Evolutionary conservation across 2,888 invertebrate genomes (phyloP).

Genomic region (Acleris emargana): DNA sequence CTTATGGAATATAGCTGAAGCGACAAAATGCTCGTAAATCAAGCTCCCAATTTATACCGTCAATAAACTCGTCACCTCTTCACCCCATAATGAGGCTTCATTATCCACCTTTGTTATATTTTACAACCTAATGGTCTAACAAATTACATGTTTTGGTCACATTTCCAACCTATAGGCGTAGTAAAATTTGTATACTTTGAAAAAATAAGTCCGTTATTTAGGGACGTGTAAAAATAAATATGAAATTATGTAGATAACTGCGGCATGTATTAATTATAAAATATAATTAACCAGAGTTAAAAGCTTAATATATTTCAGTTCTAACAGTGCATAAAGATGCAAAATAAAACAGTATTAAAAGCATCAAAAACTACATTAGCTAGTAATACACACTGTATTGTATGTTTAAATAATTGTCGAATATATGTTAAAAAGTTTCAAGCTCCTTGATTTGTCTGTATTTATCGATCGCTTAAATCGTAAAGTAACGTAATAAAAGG

Average conservation of each 20-base stretch:
- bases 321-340: no score
- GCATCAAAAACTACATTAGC: no score
- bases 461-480: slow-evolving; percentile 27
- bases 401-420: not conserved
- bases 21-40: slow-evolving; percentile 68
- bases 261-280: no score
- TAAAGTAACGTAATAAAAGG: slow-evolving; percentile 29
- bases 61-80: slow-evolving; percentile 69
- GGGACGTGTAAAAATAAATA: no score
- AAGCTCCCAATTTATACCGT: slow-evolving; percentile 62
- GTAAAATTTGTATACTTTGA: slow-evolving; percentile 13
- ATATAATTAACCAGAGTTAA: no score
- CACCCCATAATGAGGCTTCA: slow-evolving; percentile 63
- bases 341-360: no score
- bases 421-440: not conserved
- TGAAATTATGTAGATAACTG: no score
- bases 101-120: slow-evolving; percentile 57
- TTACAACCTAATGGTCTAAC: slow-evolving; percentile 49
- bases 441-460: slow-evolving; percentile 14
- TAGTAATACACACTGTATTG: not conserved
- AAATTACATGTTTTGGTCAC: slow-evolving; percentile 45
- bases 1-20: slow-evolving; percentile 54
- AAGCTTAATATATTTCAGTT: no score
- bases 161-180: slow-evolving; percentile 33
- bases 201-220: not conserved